Evolutionary conservation across 2,113 vertebrate genomes (phyloP), one percentile per base, ranked within the genome.

Genomic region (Meleagris gallopavo): DNA sequence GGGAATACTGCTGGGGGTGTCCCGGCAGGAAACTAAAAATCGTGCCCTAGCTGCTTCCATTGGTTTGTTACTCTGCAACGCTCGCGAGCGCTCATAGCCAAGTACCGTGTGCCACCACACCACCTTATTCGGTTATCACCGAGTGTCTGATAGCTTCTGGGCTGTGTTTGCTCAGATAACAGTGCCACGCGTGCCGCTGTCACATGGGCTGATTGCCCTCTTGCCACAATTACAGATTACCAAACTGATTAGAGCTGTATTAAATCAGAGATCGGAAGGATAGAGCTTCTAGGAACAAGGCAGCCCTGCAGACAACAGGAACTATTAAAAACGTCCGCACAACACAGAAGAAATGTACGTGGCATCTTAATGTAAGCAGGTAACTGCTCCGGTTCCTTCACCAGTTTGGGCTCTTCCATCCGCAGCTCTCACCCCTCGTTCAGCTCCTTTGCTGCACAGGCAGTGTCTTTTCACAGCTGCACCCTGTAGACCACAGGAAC

Each of bases 21-120:
- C 77, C 73, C 17, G 29, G 77, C 32, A 13, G 24, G 14, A 79
- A 50, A 83, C 7, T 1, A 21, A 34, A 43, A 36, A 11, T 67
- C 64, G 32, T 57, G 46, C 65, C 36, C 18, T 2, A 2, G 50
- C 4, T 10, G 75, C 29, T 74, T 43, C 24, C 0, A 7, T 50
- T 25, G 41, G 40, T 7, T 57, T 21, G 17, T 17, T 11, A 6
- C n/a, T 32, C 43, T 12, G 45, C 50, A 62, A 64, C 58, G 2
- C 24, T 27, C 22, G 2, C 36, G 20, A 30, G 70, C 0, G 5
- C 4, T 13, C 5, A 0, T 46, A 22, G 3, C 65, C 74, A 32
- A 61, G 38, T 3, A 4, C 43, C 13, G 3, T 3, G 36, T 0
- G 17, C 12, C n/a, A 22, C 38, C 4, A 1, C 13, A 27, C 2